Base-by-base conservation (phyloP, 1,140 invertebrate species). In the Chelonus insularis region DNA sequence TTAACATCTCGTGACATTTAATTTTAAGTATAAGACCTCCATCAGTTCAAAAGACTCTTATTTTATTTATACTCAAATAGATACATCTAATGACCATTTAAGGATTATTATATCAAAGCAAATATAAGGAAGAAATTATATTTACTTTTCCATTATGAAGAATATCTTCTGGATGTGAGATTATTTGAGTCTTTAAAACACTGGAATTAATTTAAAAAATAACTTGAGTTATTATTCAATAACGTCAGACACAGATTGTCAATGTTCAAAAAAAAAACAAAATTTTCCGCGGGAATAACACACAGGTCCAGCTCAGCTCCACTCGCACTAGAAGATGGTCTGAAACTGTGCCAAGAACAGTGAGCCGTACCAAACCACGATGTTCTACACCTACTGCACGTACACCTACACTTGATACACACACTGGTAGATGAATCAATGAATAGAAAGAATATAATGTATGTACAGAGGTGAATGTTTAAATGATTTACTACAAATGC, bases 301-400 rank as follows among this genome's bases (percentile, higher is more conserved):
- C 12, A 18, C 59, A 72, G 65, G 66, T 65, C 64, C 67, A 63
- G 64, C 57, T 37, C 61, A n/a, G 66, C 62, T 71, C 68, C 65
- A 67, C 62, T 75, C 70, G 69, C 69, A 68, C 71, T 74, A 73
- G 64, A 63, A 73, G 74, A 74, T 74, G 72, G 61, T 61, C 64
- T 72, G 72, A 76, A 76, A 76, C 74, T 76, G 74, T 76, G 74
- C 73, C 73, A 76, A 76, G 73, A 76, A 73, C 72, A 67, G 69
- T 59, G 64, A 60, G 69, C 43, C 32, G 59, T 45, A 32, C 47
- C 55, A 63, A 57, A 63, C 34, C 54, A 41, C 60, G 52, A 62
- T 62, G 14, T 55, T 57, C 57, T 63, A 52, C 61, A 63, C 61
- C 47, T 57, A 52, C 36, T 51, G 50, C 39, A 45, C 18, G 18